Base-by-base conservation (phyloP, 1,140 invertebrate genomes). In the Euura saliciscinereae region DNA sequence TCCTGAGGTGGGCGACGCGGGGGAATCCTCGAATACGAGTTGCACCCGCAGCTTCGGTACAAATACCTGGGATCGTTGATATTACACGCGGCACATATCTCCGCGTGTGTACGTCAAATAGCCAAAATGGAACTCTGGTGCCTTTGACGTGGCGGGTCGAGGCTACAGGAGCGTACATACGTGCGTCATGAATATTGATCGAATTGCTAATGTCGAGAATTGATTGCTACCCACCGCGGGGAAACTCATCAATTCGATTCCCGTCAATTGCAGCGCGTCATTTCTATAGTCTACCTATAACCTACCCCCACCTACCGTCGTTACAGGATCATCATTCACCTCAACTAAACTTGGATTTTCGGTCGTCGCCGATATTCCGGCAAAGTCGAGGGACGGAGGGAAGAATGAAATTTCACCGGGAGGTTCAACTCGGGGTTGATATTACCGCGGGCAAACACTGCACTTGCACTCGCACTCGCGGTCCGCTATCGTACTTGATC, bases 111-210 rank as follows among this genome's bases (percentile, higher is more conserved):
- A 28, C 28, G 28, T 28, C 28, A 11, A 51, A 51, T 51, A 51
- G 46, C 46, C 46, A 51, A 84, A 82, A 85, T 84, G 82, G 82
- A 81, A 84, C 79, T 81, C 79, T 78, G 46, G 11, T n/a, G 82
- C 83, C 83, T 84, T 85, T 84, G 83, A 84, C 80, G 66, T 46
- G 44, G 45, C 45, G 13, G 10, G 68, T 59, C 68, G 45, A 11
- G 10, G 68, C 45, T 51, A 51, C 45, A 59, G 28, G 28, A 28
- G 44, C 64, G 13, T 70, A 70, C 45, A 59, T 45, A 10, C 8
- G 28, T 42, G 75, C 75, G 78, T 81, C 81, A 84, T 85, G 84
- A 84, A 85, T 84, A 84, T 84, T 84, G 80, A 85, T 84, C 77
- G 78, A 74, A 72, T 74, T 75, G 76, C 78, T 82, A 82, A 81